Conservation (phyloP, 1,140 invertebrate species). For the Aporrectodea caliginosa region DNA sequence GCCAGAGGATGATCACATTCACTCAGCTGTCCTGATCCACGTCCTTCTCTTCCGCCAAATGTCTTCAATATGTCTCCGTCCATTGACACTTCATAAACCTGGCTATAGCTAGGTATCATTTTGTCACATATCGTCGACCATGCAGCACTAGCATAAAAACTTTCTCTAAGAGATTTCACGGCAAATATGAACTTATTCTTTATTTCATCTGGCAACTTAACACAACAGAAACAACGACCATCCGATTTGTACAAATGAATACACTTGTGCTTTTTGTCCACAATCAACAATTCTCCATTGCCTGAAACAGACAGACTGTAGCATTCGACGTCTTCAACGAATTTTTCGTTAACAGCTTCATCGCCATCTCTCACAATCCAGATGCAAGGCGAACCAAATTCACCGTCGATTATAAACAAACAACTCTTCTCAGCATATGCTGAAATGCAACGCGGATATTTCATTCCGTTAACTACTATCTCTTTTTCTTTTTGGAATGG, state of each 20-base stretch:
- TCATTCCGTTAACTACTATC: neutral
- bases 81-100: neutral
- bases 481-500: neutral
- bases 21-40: neutral
- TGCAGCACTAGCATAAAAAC: too few relatives aligned
- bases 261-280: neutral
- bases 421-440: neutral
- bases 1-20: neutral
- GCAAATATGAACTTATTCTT: too few relatives aligned
- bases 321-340: neutral
- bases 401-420: neutral
- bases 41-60: neutral
- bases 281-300: neutral
- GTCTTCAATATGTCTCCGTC: neutral
- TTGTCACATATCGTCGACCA: too few relatives aligned
- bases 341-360: neutral
- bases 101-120: too few relatives aligned
- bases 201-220: neutral
- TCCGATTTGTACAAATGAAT: neutral
- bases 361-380: neutral
- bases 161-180: too few relatives aligned
- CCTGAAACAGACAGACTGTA: neutral
- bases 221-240: neutral
- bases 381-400: neutral
- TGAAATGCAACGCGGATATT: neutral